A percentile compares a stretch with the other conserved stretches of the same genome.
phyloP scores from a whole-genome alignment of 2,888 invertebrate species.

The Oligia latruncula region DNA sequence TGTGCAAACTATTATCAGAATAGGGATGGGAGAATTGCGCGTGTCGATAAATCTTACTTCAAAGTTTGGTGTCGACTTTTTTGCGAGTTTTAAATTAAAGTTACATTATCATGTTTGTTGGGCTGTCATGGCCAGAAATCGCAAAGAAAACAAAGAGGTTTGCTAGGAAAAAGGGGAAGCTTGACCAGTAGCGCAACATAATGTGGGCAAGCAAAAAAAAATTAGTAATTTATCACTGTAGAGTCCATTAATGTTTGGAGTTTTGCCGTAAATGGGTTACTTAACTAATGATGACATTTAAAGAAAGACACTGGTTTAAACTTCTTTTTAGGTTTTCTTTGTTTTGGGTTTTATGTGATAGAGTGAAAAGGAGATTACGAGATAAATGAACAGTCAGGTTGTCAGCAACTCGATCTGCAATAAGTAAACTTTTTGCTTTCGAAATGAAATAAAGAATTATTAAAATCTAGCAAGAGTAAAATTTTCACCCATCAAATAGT shows the following conservation, averaged over 20 bases:
- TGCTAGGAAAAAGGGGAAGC: neutral
- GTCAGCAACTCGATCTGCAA: neutral
- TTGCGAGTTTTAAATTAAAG: neutral
- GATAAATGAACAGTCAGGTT: neutral
- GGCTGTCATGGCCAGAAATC: neutral
- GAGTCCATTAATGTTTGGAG: neutral
- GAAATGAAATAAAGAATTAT: neutral
- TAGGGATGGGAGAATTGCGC: conserved; percentile 36
- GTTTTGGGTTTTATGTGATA: neutral
- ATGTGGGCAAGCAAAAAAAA: neutral
- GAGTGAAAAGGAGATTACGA: neutral
- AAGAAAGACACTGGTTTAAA: neutral
- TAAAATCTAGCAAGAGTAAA: neutral
- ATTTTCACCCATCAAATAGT: neutral
- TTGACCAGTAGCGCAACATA: neutral
- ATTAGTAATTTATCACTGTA: neutral
- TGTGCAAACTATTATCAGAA: conserved; percentile 41
- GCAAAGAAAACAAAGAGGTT: neutral
- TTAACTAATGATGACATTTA: neutral
- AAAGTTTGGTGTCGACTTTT: neutral
- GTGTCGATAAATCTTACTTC: conserved; percentile 6
- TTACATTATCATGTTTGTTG: neutral
- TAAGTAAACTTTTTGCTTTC: neutral
- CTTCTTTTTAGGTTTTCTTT: neutral
- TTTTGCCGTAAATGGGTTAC: neutral